Evolutionary conservation across 2,113 vertebrate species (phyloP).

Genomic region (Grammomys dolichurus): DNA sequence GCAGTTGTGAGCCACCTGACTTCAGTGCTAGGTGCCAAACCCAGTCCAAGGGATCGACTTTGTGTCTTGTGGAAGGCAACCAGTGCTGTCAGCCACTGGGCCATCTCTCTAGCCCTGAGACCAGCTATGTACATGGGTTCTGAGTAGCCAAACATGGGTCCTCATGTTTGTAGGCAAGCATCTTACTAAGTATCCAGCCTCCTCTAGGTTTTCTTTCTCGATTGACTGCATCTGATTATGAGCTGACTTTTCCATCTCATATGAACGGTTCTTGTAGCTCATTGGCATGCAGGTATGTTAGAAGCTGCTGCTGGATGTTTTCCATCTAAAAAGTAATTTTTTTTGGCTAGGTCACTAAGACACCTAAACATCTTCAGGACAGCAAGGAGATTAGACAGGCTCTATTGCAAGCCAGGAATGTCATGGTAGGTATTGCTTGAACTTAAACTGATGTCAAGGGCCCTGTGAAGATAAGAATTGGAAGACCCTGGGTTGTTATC

Average conservation of each 20-base stretch:
- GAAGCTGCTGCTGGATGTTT: background rate
- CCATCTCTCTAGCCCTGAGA: background rate
- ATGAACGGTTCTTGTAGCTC: background rate
- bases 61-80: background rate
- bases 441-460: background rate
- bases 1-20: background rate
- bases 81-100: background rate
- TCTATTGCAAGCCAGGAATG: slow-evolving; percentile 79
- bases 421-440: slow-evolving; percentile 81
- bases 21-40: background rate
- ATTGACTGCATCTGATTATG: background rate
- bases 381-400: slow-evolving; percentile 79
- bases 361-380: slow-evolving; percentile 84
- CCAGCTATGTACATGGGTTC: background rate
- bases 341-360: slow-evolving; percentile 84
- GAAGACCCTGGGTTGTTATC: background rate
- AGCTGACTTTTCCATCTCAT: background rate
- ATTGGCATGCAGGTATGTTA: background rate
- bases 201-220: background rate
- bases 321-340: slow-evolving; percentile 79
- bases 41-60: background rate
- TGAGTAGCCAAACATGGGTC: background rate
- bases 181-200: background rate
- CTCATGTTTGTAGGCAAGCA: background rate
- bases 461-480: slow-evolving; percentile 37